Evolutionary conservation across 2,888 invertebrate species (phyloP).

Genomic region (Zhengitettix transpicula): DNA sequence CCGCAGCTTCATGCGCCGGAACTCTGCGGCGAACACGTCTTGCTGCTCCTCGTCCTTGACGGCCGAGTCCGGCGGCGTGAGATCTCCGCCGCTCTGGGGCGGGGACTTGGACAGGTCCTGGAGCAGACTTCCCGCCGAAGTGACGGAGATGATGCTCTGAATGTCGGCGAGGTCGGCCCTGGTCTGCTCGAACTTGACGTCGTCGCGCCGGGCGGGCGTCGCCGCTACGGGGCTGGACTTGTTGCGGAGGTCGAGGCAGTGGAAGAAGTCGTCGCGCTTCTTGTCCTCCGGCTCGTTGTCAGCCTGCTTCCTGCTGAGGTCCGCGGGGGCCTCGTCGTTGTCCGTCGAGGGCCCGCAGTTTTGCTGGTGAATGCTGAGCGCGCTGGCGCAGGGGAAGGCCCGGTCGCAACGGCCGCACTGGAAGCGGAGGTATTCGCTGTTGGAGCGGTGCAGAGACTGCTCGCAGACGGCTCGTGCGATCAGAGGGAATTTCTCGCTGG

Average conservation of each 20-base stretch:
- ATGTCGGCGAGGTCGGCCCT: constrained; percentile 60
- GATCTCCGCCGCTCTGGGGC: constrained; percentile 4
- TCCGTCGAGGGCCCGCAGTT: constrained; percentile 25
- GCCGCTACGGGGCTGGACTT: constrained; percentile 15
- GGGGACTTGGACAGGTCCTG: constrained; percentile 10
- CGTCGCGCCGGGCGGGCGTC: neutral
- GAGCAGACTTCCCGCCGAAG: constrained; percentile 19
- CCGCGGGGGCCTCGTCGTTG: constrained; percentile 23
- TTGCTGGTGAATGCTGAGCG: constrained; percentile 47
- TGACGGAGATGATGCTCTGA: constrained; percentile 63
- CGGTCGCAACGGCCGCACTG: constrained; percentile 52
- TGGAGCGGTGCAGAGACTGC: constrained; percentile 40
- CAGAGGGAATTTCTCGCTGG: constrained; percentile 60
- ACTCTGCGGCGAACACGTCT: constrained; percentile 68
- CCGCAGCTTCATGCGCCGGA: constrained; percentile 74
- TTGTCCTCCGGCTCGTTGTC: constrained; percentile 26
- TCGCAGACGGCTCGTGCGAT: constrained; percentile 61
- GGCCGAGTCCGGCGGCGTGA: constrained; percentile 17
- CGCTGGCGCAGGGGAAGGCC: constrained; percentile 53
- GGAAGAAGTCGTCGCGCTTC: constrained; percentile 62
- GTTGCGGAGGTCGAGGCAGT: constrained; percentile 59
- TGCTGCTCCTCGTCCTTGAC: constrained; percentile 40
- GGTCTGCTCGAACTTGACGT: too few species aligned
- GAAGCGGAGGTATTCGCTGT: constrained; percentile 38
- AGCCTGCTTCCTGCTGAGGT: constrained; percentile 6